Base-by-base conservation (phyloP, 2,113 vertebrate genomes). In the Amia ocellicauda region DNA sequence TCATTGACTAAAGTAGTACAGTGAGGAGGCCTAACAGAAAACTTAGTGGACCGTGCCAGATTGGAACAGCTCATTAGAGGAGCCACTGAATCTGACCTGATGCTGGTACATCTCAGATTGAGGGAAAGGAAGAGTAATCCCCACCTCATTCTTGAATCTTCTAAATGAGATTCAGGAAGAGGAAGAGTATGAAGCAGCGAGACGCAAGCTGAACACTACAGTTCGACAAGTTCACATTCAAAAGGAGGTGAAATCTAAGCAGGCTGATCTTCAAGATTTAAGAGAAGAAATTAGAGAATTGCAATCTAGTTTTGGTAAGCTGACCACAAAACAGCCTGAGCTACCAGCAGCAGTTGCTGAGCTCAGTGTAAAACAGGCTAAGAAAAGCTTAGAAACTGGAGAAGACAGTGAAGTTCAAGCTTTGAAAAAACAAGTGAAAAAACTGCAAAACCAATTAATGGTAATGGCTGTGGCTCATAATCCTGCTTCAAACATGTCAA, bases 81-180 rank as follows among this genome's bases (percentile, higher is more conserved):
- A 2, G 66, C 69, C 9, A 28, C 41, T 3, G 28, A 20, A 7
- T 58, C 68, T 27, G 68, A 68, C 1, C n/a, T 73, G 4, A 65
- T 71, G 68, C 2, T 61, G 13, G 22, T 76, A 7, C 58, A 70
- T 4, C 31, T 76, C 14, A 28, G 62, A 1, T 8, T 73, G 13
- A 53, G 51, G 23, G 62, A 74, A 28, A 8, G 60, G 5, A 43
- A 43, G 11, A 4, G 2, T 1, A 31, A 7, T 1, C 71, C 61
- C 1, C 66, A n/a, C 63, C 3, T 49, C 22, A n/a, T 71, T 71
- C 4, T 42, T 70, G 1, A 19, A 73, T 3, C 47, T 70, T 0
- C 14, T 75, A 8, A 60, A 11, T 23, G 73, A 69, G 16, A 64
- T 72, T 3, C 5, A 28, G 4, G 36, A 14, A 3, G 53, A 69